Conservation (phyloP, 2,888 invertebrate genomes). For the Keiferia lycopersicella region DNA sequence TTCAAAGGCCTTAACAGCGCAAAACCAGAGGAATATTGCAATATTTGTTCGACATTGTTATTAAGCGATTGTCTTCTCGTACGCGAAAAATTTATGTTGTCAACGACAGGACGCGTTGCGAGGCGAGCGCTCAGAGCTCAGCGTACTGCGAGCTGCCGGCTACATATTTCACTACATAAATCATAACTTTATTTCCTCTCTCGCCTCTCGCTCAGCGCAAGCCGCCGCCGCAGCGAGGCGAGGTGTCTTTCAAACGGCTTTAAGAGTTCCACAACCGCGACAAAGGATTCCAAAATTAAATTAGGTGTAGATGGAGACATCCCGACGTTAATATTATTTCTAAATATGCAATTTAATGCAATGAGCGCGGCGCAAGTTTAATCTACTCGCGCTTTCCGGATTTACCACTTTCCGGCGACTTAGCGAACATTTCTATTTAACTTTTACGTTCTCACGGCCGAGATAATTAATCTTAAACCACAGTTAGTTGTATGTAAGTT, state of each 20-base stretch:
- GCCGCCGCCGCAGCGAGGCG: slow-evolving; percentile 46
- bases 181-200: slow-evolving; percentile 81
- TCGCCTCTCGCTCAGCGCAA: slow-evolving; percentile 73
- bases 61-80: slow-evolving; percentile 58
- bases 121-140: slow-evolving; percentile 44
- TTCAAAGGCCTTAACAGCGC: neutral
- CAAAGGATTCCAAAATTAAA: slow-evolving; percentile 75
- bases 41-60: slow-evolving; percentile 41
- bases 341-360: slow-evolving; percentile 52
- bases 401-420: slow-evolving; percentile 26
- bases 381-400: slow-evolving; percentile 26
- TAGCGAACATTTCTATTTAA: slow-evolving; percentile 29
- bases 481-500: slow-evolving; percentile 20
- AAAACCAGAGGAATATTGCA: slow-evolving; percentile 9
- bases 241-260: slow-evolving; percentile 76
- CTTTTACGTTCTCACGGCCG: slow-evolving; percentile 24
- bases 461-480: slow-evolving; percentile 27
- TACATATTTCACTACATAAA: slow-evolving; percentile 79
- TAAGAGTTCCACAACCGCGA: slow-evolving; percentile 71
- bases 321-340: slow-evolving; percentile 57
- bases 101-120: slow-evolving; percentile 60
- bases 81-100: slow-evolving; percentile 60
- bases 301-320: slow-evolving; percentile 60
- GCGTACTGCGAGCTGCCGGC: slow-evolving; percentile 48
- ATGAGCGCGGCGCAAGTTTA: slow-evolving; percentile 34